Percentiles rank a stretch among this genome's conserved stretches.
Evolutionary conservation across 2,888 invertebrate species (phyloP).

Genomic region (Cyclophora albipunctata): DNA sequence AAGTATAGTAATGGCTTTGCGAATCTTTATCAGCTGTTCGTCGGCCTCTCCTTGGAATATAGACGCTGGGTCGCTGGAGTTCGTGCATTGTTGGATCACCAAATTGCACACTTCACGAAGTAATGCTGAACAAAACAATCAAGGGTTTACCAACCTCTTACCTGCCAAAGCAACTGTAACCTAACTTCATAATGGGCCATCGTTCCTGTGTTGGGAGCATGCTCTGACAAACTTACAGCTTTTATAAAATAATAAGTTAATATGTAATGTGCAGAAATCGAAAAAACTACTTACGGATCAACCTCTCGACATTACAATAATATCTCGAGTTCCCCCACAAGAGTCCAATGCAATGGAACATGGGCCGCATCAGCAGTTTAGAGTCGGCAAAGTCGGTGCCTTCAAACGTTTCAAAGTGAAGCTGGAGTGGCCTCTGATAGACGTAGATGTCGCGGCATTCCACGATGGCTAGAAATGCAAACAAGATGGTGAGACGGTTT

Average conservation of each 20-base stretch:
- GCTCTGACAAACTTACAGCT: too few relatives aligned
- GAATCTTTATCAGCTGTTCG: constrained; percentile 79
- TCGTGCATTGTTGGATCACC: constrained; percentile 83
- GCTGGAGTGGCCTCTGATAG: constrained; percentile 82
- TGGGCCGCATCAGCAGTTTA: constrained; percentile 74
- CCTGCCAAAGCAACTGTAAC: too few relatives aligned
- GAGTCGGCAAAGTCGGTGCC: constrained; percentile 80
- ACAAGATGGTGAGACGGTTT: constrained; percentile 20
- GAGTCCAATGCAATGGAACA: constrained; percentile 87
- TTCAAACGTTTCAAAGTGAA: constrained; percentile 83
- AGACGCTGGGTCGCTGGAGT: constrained; percentile 83
- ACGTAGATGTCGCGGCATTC: constrained; percentile 90
- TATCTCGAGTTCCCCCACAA: constrained; percentile 90
- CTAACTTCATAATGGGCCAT: too few relatives aligned
- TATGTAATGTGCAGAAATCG: too few relatives aligned
- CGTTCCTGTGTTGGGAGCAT: too few relatives aligned
- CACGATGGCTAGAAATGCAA: constrained; percentile 74
- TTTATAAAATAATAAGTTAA: too few relatives aligned
- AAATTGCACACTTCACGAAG: constrained; percentile 88
- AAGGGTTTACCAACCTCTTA: not conserved
- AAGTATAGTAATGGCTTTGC: constrained; percentile 61
- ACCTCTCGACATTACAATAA: constrained; percentile 78
- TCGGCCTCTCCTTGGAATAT: constrained; percentile 92
- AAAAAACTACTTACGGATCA: constrained; percentile 54
- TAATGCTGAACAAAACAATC: constrained; percentile 74